Conservation (phyloP, 2,113 vertebrate species). For the Alethe castanea region DNA sequence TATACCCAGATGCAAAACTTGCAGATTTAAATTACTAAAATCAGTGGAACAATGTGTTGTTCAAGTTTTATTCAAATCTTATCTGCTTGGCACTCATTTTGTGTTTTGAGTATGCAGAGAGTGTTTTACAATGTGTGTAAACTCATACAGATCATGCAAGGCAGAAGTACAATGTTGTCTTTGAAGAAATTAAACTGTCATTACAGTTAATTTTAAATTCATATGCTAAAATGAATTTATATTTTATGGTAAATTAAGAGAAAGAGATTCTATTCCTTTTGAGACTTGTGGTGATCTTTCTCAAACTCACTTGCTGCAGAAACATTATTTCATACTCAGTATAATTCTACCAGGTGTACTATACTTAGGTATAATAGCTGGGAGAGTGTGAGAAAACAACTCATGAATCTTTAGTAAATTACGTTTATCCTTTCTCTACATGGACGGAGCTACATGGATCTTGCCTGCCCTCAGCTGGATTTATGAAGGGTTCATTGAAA, state of each 20-base stretch:
- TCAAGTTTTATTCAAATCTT: neutral
- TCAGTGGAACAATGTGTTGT: neutral
- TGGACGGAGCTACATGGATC: slow-evolving; percentile 33
- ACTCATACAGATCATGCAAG: neutral
- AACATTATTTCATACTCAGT: neutral
- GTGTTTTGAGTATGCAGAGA: neutral
- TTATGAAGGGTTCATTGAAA: slow-evolving; percentile 34
- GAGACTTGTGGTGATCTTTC: neutral
- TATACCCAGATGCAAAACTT: neutral
- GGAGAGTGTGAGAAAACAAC: slow-evolving; percentile 8
- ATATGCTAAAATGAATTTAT: neutral
- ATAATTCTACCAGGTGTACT: slow-evolving; percentile 23
- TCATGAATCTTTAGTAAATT: slow-evolving; percentile 37
- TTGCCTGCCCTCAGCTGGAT: slow-evolving; percentile 72
- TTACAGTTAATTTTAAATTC: slow-evolving; percentile 24
- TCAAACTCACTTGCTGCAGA: neutral
- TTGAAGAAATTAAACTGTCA: slow-evolving; percentile 1
- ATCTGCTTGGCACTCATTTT: neutral
- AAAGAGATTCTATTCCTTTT: neutral
- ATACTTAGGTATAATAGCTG: neutral
- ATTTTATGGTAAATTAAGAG: slow-evolving; percentile 18
- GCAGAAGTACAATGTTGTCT: neutral
- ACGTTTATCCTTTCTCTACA: neutral
- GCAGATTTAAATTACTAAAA: neutral
- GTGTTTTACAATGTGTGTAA: neutral